phyloP scores from a whole-genome alignment of 2,113 vertebrate species.

The Sinocyclocheilus rhinocerous region DNA sequence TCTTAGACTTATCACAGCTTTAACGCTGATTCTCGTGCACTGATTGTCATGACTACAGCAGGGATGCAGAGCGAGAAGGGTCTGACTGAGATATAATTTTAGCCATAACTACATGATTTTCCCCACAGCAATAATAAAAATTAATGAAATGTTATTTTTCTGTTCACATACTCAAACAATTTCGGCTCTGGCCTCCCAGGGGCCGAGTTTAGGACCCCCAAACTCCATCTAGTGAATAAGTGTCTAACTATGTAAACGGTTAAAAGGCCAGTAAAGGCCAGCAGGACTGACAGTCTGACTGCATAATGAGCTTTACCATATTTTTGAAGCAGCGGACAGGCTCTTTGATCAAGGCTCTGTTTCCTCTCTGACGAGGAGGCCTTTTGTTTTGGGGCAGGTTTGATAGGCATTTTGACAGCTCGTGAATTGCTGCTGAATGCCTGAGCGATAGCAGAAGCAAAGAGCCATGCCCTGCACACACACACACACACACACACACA shows the following conservation, averaged over 20 bases:
- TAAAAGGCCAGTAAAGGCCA: slow-evolving; percentile 33
- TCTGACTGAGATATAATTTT: background rate
- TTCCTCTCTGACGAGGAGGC: slow-evolving; percentile 22
- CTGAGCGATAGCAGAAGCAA: slow-evolving; percentile 18
- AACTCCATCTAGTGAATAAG: slow-evolving; percentile 20
- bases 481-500: slow-evolving; percentile 6
- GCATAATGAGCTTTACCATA: slow-evolving; percentile 28
- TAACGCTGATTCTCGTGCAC: background rate
- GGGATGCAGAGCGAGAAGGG: background rate
- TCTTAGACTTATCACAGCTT: background rate
- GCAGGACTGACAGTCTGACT: background rate
- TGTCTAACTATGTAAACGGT: slow-evolving; percentile 3
- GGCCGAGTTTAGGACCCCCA: background rate
- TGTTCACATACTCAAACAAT: background rate
- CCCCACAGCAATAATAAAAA: background rate
- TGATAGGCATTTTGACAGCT: slow-evolving; percentile 57
- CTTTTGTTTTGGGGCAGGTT: slow-evolving; percentile 43
- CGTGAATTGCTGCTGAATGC: slow-evolving; percentile 37
- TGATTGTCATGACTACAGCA: background rate
- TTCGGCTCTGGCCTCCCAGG: background rate
- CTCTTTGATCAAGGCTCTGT: slow-evolving; percentile 22
- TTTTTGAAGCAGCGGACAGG: background rate
- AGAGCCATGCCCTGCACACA: background rate
- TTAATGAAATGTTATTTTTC: background rate
- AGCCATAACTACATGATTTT: background rate